Evolutionary conservation across 2,797 vertebrate species (phyloP).

Genomic region (Myotis pilosus): DNA sequence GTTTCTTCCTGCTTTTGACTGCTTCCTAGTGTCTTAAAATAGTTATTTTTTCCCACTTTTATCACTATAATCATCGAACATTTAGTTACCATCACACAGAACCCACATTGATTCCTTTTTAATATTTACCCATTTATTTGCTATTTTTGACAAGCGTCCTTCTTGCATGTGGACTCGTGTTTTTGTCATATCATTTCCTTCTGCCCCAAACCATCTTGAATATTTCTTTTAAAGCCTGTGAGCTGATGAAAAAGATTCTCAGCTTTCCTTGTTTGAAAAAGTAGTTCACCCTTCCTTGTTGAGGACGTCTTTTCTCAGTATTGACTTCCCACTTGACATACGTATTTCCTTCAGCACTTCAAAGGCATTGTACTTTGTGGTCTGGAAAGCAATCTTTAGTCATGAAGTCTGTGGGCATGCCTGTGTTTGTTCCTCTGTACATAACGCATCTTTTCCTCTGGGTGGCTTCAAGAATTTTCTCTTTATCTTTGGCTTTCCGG

Average conservation of each 20-base stretch:
- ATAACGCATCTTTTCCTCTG: background rate
- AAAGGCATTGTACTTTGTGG: background rate
- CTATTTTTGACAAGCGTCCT: background rate
- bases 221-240: background rate
- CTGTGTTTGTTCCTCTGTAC: background rate
- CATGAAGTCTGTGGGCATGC: background rate
- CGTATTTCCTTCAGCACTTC: background rate
- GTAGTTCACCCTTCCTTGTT: background rate
- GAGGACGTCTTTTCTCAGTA: background rate
- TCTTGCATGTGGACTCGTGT: background rate
- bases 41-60: background rate
- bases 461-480: background rate
- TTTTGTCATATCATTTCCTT: slow-evolving; percentile 49
- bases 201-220: background rate
- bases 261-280: slow-evolving; percentile 30
- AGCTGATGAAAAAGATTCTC: slow-evolving; percentile 5
- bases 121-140: background rate
- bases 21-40: background rate
- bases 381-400: background rate
- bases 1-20: slow-evolving; percentile 21
- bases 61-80: background rate
- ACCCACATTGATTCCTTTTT: background rate
- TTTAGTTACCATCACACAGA: slow-evolving; percentile 18
- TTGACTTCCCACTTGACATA: background rate
- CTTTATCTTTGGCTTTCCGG: background rate